Conservation (phyloP, 30 jellyfish, hydroid and myxozoan species). For the Sanderia malayensis region DNA sequence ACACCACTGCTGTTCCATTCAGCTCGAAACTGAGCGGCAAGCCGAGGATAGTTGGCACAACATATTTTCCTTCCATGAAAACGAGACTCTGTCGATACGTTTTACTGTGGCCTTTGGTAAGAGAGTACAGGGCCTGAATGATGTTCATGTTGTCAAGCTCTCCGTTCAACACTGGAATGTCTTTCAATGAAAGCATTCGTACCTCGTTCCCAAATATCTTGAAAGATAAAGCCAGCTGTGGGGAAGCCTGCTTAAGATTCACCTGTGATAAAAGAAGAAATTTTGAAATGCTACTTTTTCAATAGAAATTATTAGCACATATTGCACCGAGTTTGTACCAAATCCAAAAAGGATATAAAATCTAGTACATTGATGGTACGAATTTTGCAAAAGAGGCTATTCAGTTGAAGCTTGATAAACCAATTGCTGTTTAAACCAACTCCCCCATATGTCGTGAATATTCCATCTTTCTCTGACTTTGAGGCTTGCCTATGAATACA, state of each 20-base stretch:
- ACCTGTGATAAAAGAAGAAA: constrained; percentile 51
- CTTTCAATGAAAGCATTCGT: constrained; percentile 66
- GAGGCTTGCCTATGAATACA: too few species aligned
- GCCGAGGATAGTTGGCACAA: constrained; percentile 87
- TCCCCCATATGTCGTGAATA: too few species aligned
- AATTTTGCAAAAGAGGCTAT: too few species aligned
- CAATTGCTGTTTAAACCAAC: too few species aligned
- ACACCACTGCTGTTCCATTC: constrained; percentile 85
- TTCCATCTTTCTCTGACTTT: too few species aligned
- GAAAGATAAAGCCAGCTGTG: constrained; percentile 59
- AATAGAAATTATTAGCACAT: too few species aligned
- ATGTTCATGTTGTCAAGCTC: constrained; percentile 62
- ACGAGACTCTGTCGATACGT: constrained; percentile 63
- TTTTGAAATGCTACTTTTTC: too few species aligned
- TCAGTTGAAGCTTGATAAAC: too few species aligned
- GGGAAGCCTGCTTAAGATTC: constrained; percentile 74
- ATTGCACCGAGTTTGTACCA: too few species aligned
- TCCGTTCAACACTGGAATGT: constrained; percentile 76
- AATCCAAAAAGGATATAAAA: too few species aligned
- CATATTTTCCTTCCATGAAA: constrained; percentile 69
- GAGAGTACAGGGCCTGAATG: constrained; percentile 57
- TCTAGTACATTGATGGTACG: too few species aligned
- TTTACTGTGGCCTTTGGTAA: constrained; percentile 71
- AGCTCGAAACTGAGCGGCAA: constrained; percentile 74
- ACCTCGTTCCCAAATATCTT: constrained; percentile 85